Evolutionary conservation across 2,113 vertebrate genomes (phyloP), one percentile per base, ranked within the genome.

Genomic region (Scartelaos histophorus): DNA sequence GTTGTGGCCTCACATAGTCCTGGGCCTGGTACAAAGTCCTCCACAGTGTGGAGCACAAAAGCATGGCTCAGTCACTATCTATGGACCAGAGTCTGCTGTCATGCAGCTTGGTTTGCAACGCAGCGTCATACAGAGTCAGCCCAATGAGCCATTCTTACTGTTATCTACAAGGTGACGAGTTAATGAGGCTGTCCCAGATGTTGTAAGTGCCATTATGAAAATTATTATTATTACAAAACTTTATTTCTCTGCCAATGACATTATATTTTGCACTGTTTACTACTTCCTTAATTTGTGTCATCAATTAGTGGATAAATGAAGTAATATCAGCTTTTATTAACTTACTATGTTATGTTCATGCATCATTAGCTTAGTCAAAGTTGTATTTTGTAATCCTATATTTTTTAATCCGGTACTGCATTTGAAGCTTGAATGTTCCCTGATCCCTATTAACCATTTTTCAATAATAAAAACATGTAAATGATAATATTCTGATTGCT

Each of bases 41-140:
- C 81, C 75, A 16, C 74, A 73, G 72, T 51, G 72, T 25, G 13
- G 12, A 80, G 77, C 81, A 91, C 90, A 92, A 91, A 90, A 82
- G 87, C 87, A 70, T 79, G 79, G 82, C 87, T 84, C 88, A 43
- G 38, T 43, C 38, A 43, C 38, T 43, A 43, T 43, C 38, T 43
- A 9, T 43, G 85, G 83, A 49, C 66, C 76, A 19, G 49, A 17
- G 49, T 49, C 80, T 74, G 86, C 83, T 84, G 80, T 87, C 81
- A 70, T 49, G 67, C 60, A 74, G 75, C 80, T 82, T 79, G 45
- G 67, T 78, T 47, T 65, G 38, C 70, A 73, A 79, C 69, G 67
- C 71, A 21, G 43, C 6, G 67, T 77, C 54, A 45, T 69, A 29
- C 35, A 17, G 58, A 73, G 73, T 22, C 61, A 16, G 58, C 29